Percentiles rank a stretch among this genome's conserved stretches.
phyloP scores from a whole-genome alignment of 2,113 vertebrate genomes.

The Willisornis vidua region DNA sequence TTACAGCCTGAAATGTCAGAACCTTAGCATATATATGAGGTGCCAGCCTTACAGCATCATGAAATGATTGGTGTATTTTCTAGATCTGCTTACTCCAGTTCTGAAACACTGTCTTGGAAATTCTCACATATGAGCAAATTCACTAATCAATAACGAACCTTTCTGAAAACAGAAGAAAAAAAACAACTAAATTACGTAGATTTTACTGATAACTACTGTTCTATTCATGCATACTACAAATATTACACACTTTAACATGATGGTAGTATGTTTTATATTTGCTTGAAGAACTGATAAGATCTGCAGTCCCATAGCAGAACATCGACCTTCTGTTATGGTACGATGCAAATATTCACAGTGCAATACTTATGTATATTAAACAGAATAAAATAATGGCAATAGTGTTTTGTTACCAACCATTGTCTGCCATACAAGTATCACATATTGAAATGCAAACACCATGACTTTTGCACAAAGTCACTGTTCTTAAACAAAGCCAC shows the following conservation, averaged over 20 bases:
- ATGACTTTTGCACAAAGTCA: background rate
- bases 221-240: background rate
- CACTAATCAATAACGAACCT: background rate
- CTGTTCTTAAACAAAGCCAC: background rate
- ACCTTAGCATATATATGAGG: background rate
- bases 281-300: background rate
- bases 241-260: background rate
- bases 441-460: background rate
- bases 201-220: background rate
- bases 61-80: background rate
- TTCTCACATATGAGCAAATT: background rate
- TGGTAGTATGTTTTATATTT: background rate
- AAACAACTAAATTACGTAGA: background rate
- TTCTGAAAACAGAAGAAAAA: background rate
- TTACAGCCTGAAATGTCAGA: background rate
- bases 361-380: background rate
- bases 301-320: background rate
- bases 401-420: background rate
- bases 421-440: background rate
- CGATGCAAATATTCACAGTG: background rate
- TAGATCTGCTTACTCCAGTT: background rate
- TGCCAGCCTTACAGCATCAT: background rate
- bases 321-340: background rate
- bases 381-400: background rate
- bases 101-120: background rate